Evolutionary conservation across 2,113 vertebrate species (phyloP).

Genomic region (Lampris incognitus): DNA sequence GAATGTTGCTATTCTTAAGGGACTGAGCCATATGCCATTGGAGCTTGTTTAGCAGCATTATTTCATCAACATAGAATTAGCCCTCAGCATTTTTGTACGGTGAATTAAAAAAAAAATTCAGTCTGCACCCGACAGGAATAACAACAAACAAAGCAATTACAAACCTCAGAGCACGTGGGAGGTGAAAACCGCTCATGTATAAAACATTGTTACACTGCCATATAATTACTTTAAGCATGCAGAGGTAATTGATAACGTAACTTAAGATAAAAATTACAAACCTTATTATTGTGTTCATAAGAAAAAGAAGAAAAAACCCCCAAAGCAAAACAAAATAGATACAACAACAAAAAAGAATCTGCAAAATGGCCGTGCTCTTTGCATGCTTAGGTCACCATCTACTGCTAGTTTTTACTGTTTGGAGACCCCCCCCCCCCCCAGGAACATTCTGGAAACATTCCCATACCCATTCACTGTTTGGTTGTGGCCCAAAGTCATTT

Average conservation of each 20-base stretch:
- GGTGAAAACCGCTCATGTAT: constrained; percentile 60
- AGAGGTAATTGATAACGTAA: constrained; percentile 64
- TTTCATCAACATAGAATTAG: not conserved
- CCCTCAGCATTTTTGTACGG: not conserved
- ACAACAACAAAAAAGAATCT: not conserved
- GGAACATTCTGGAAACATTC: constrained; percentile 30
- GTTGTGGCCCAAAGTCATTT: constrained; percentile 53
- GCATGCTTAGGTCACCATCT: not conserved
- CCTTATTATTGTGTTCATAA: not conserved
- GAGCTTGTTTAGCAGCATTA: not conserved
- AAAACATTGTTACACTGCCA: constrained; percentile 63
- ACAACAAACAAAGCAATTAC: constrained; percentile 9
- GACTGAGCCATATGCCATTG: not conserved
- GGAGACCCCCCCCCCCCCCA: constrained; percentile 25
- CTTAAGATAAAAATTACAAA: constrained; percentile 44
- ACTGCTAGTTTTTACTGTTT: constrained; percentile 16
- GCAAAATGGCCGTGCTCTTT: not conserved
- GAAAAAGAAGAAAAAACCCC: not conserved
- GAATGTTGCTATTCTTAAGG: too few relatives aligned
- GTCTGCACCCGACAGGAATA: not conserved
- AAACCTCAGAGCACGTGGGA: constrained; percentile 40
- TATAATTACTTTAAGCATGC: constrained; percentile 60
- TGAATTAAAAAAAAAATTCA: not conserved
- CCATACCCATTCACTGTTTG: constrained; percentile 37
- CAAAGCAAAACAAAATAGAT: too few relatives aligned